These are phyloP conservation scores for Aphidius gifuensis DNA, from an alignment of 1,140 invertebrate species.

Conservation along the genomic window DNA sequence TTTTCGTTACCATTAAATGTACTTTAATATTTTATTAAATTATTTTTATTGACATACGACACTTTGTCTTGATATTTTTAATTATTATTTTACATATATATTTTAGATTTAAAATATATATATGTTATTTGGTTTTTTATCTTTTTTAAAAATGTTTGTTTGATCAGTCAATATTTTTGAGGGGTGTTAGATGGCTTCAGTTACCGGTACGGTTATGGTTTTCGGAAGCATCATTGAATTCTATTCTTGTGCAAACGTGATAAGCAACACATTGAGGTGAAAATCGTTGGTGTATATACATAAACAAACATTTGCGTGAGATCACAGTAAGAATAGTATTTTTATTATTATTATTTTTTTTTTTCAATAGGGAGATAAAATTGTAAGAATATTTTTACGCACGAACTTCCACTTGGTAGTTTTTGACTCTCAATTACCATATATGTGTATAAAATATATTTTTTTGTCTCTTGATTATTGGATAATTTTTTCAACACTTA, in stretches of 20 bases:
- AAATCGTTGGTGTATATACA: slow-evolving; percentile 25
- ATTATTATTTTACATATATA: no score
- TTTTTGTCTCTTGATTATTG: no score
- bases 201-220: slow-evolving; percentile 58
- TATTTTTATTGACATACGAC: no score
- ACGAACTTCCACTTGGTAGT: no score
- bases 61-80: no score
- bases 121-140: neutral
- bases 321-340: neutral
- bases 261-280: slow-evolving; percentile 39
- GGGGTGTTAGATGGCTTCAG: slow-evolving; percentile 40
- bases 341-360: no score
- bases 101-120: no score
- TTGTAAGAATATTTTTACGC: neutral
- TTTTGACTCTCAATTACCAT: no score
- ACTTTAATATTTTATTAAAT: neutral
- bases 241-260: slow-evolving; percentile 57
- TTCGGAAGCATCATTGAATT: slow-evolving; percentile 55
- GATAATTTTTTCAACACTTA: no score
- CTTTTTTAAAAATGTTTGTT: slow-evolving; percentile 49
- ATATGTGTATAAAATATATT: no score
- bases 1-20: slow-evolving; percentile 3
- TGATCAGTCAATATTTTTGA: slow-evolving; percentile 46
- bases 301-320: slow-evolving; percentile 25
- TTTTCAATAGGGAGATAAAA: neutral